phyloP scores from a whole-genome alignment of 2,888 invertebrate genomes.

The Apamea epomidion region DNA sequence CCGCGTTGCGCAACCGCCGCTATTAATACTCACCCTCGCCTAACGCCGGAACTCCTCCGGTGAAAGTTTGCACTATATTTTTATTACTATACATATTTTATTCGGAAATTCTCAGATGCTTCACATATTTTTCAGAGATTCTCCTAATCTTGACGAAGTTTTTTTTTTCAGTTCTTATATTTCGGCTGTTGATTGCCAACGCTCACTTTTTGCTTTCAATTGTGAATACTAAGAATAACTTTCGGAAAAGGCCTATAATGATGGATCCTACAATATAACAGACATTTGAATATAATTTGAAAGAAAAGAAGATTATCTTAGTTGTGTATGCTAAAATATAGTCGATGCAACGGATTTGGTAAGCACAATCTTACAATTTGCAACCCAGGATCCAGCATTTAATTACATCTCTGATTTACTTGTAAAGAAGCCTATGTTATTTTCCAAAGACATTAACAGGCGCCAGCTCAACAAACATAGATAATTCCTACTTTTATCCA shows the following conservation, averaged over 20 bases:
- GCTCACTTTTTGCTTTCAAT: neutral
- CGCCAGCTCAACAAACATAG: neutral
- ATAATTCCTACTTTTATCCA: slow-evolving; percentile 27
- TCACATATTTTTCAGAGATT: slow-evolving; percentile 7
- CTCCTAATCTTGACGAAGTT: neutral
- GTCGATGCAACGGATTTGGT: neutral
- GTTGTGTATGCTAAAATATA: neutral
- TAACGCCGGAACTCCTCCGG: slow-evolving; percentile 68
- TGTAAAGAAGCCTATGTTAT: slow-evolving; percentile 5
- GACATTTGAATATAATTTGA: neutral
- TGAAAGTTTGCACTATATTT: slow-evolving; percentile 68
- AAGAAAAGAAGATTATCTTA: neutral
- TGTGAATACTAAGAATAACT: neutral
- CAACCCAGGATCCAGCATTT: neutral
- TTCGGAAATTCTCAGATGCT: slow-evolving; percentile 28
- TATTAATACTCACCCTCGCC: slow-evolving; percentile 75
- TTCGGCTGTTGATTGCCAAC: neutral
- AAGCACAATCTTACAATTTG: neutral
- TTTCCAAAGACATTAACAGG: slow-evolving; percentile 10
- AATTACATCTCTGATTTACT: slow-evolving; percentile 1
- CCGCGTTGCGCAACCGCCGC: slow-evolving; percentile 76
- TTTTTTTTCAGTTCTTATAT: neutral
- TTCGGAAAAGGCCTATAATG: neutral
- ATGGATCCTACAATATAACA: too few species aligned
- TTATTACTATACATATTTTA: slow-evolving; percentile 50